Evolutionary conservation across 1,140 invertebrate species (phyloP).

Genomic region (Lordiphosa stackelbergi): DNA sequence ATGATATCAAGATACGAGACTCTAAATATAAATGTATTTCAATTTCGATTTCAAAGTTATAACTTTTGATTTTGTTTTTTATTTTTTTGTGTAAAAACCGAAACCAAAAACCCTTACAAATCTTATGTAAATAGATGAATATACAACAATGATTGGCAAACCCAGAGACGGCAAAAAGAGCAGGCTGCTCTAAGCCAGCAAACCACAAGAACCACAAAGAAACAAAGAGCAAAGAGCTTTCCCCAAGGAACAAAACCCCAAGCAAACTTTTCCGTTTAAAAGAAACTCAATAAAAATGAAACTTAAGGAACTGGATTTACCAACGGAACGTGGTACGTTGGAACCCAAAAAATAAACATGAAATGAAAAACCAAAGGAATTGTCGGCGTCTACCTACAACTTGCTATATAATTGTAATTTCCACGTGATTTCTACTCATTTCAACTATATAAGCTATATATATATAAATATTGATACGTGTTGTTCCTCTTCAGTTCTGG

Average conservation of each 20-base stretch:
- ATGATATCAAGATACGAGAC: slow-evolving; percentile 39
- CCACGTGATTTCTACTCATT: slow-evolving; percentile 57
- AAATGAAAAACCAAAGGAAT: slow-evolving; percentile 7
- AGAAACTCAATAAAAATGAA: slow-evolving; percentile 1
- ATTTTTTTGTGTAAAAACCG: slow-evolving; percentile 37
- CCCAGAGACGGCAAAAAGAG: slow-evolving; percentile 76
- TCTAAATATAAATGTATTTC: slow-evolving; percentile 29
- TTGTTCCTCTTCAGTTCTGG: slow-evolving; percentile 63
- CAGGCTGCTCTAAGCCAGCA: slow-evolving; percentile 67
- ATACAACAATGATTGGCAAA: slow-evolving; percentile 77
- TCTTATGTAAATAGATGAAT: slow-evolving; percentile 76
- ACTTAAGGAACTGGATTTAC: slow-evolving; percentile 8
- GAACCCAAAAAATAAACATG: slow-evolving; percentile 1
- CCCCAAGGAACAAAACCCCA: slow-evolving; percentile 4
- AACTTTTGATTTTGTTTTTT: slow-evolving; percentile 7
- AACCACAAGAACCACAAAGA: slow-evolving; percentile 18
- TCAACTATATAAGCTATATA: slow-evolving; percentile 30
- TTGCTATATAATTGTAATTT: slow-evolving; percentile 61
- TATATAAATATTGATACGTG: slow-evolving; percentile 56
- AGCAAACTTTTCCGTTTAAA: neutral
- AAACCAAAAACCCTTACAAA: slow-evolving; percentile 45
- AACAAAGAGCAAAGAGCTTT: slow-evolving; percentile 9
- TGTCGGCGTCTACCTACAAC: slow-evolving; percentile 33
- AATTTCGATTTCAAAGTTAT: slow-evolving; percentile 27
- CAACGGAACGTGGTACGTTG: slow-evolving; percentile 38